Conservation (phyloP, 2,888 invertebrate species). For the Polia nebulosa region DNA sequence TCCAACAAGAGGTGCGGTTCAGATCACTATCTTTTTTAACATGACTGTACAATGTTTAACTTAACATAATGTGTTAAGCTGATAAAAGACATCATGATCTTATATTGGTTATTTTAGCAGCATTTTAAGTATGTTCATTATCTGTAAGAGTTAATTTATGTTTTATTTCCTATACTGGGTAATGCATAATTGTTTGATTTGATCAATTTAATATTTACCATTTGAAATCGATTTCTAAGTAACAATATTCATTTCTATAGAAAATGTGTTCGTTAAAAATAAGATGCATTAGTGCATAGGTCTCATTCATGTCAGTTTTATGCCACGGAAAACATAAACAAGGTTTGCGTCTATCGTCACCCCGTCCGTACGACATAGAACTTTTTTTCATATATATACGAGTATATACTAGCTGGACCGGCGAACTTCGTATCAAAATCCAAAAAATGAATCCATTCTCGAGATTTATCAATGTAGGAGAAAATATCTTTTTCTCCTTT, state of each 20-base stretch:
- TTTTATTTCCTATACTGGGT: neutral
- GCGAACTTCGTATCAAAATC: too few species aligned
- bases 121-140: neutral
- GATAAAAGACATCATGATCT: neutral
- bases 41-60: neutral
- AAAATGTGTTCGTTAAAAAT: neutral
- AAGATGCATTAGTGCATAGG: neutral
- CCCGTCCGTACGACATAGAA: neutral
- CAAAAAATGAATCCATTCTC: too few species aligned
- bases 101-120: neutral
- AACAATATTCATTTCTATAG: neutral
- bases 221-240: neutral
- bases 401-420: too few species aligned
- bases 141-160: neutral
- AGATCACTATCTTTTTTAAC: neutral
- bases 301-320: neutral
- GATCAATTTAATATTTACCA: neutral
- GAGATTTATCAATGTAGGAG: too few species aligned
- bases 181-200: neutral
- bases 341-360: neutral
- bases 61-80: neutral
- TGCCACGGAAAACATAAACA: neutral
- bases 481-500: too few species aligned
- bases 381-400: too few species aligned
- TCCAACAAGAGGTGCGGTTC: constrained; percentile 2